A percentile compares a stretch with the other conserved stretches of the same genome.
Conservation (phyloP, 2,113 vertebrate genomes). For the Xyliphius kryptos region DNA sequence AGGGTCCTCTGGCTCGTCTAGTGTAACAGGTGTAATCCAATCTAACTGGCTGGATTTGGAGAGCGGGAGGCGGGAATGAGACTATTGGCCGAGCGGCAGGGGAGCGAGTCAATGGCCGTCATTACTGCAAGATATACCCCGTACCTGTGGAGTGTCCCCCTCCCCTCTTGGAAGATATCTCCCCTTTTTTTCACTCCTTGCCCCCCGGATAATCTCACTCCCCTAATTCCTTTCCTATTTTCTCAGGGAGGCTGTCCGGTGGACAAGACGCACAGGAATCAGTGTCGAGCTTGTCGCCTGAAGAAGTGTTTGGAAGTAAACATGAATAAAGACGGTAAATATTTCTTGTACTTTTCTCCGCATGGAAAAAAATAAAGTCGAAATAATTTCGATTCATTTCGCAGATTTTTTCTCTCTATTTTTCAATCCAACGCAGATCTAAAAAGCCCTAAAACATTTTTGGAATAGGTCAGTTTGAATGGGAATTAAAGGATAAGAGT, state of each 20-base stretch:
- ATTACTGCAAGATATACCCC: slow-evolving; percentile 54
- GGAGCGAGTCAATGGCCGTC: slow-evolving; percentile 52
- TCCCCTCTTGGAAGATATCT: slow-evolving; percentile 43
- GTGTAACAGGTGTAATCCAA: slow-evolving; percentile 70
- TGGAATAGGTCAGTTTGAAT: too few species aligned
- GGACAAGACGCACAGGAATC: slow-evolving; percentile 98
- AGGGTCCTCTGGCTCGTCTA: slow-evolving; percentile 46
- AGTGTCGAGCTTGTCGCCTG: slow-evolving; percentile 94
- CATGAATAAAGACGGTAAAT: slow-evolving; percentile 99
- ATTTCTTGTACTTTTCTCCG: neutral
- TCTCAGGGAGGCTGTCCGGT: slow-evolving; percentile 91
- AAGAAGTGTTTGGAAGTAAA: slow-evolving; percentile 98
- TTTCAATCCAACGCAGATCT: too few species aligned
- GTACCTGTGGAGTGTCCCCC: slow-evolving; percentile 59
- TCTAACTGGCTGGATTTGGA: slow-evolving; percentile 63
- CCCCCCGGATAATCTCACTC: neutral
- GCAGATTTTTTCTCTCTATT: too few species aligned
- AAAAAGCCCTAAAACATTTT: too few species aligned
- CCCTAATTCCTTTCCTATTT: slow-evolving; percentile 1
- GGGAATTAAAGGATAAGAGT: too few species aligned
- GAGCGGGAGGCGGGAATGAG: slow-evolving; percentile 62
- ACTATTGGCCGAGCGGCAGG: slow-evolving; percentile 52
- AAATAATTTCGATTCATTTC: too few species aligned
- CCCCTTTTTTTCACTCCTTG: neutral
- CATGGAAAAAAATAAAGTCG: too few species aligned